Percentiles rank a stretch among this genome's conserved stretches.
These are phyloP conservation scores for Lepidurus packardi DNA, from an alignment of 1,140 invertebrate species.

Conservation along the genomic window DNA sequence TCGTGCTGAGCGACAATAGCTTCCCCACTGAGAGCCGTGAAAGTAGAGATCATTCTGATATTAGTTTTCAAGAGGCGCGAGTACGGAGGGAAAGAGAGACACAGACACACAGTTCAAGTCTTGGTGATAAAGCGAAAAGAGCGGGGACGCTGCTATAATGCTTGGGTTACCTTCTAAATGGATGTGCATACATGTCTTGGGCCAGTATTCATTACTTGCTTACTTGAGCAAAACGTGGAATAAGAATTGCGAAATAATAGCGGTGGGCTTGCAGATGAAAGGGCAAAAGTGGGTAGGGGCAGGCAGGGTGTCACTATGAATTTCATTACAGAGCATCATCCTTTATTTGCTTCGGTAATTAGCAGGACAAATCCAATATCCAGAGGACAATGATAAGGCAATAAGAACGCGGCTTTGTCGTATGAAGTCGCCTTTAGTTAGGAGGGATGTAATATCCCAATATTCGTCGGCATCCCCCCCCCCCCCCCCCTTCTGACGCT, in stretches of 20 bases:
- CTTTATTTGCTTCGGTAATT: constrained; percentile 20
- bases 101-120: background rate
- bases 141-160: background rate
- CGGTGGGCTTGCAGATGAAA: background rate
- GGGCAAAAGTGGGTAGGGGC: background rate
- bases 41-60: constrained; percentile 5
- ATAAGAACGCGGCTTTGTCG: constrained; percentile 7
- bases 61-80: background rate
- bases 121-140: background rate
- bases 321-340: constrained; percentile 16
- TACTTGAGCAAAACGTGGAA: background rate
- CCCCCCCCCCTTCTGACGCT: background rate
- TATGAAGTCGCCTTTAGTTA: background rate
- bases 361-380: constrained; percentile 21
- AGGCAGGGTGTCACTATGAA: background rate
- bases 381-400: constrained; percentile 8
- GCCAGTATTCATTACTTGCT: background rate
- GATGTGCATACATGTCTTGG: background rate
- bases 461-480: background rate
- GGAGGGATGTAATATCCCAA: constrained; percentile 1
- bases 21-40: constrained; percentile 3
- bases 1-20: constrained; percentile 7
- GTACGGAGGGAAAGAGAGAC: background rate
- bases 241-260: background rate
- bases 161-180: constrained; percentile 1